Evolutionary conservation across 2,888 invertebrate genomes (phyloP).

Genomic region (Abrostola tripartita): DNA sequence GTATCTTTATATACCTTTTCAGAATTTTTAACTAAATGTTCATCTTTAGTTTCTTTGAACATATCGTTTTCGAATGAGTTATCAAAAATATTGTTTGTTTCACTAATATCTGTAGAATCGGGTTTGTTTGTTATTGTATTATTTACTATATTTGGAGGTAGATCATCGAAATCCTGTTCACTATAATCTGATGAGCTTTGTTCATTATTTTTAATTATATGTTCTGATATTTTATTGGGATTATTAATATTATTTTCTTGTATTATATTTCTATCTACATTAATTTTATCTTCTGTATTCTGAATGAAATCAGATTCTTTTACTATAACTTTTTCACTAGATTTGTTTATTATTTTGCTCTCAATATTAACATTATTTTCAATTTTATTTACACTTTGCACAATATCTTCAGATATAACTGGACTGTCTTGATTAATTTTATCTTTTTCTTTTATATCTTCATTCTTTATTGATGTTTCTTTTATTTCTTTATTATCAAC

Average conservation of each 20-base stretch:
- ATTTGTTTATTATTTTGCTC: slow-evolving; percentile 14
- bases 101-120: neutral
- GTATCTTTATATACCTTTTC: slow-evolving; percentile 10
- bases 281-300: slow-evolving; percentile 15
- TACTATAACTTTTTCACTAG: neutral
- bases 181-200: slow-evolving; percentile 30
- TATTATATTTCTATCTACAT: slow-evolving; percentile 17
- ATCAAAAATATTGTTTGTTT: slow-evolving; percentile 40
- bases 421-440: neutral
- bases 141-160: slow-evolving; percentile 11
- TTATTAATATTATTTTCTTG: slow-evolving; percentile 10
- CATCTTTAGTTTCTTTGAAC: slow-evolving; percentile 16
- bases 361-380: slow-evolving; percentile 57
- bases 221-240: slow-evolving; percentile 17
- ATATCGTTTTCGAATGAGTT: slow-evolving; percentile 38
- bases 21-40: slow-evolving; percentile 16
- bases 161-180: slow-evolving; percentile 47
- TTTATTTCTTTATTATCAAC: neutral
- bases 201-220: slow-evolving; percentile 21
- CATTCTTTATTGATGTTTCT: neutral
- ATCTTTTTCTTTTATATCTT: neutral
- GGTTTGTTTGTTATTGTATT: neutral
- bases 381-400: slow-evolving; percentile 3
- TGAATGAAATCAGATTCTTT: neutral
- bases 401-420: slow-evolving; percentile 4